Evolutionary conservation across 2,113 vertebrate species (phyloP).

Genomic region (Silurus asotus): DNA sequence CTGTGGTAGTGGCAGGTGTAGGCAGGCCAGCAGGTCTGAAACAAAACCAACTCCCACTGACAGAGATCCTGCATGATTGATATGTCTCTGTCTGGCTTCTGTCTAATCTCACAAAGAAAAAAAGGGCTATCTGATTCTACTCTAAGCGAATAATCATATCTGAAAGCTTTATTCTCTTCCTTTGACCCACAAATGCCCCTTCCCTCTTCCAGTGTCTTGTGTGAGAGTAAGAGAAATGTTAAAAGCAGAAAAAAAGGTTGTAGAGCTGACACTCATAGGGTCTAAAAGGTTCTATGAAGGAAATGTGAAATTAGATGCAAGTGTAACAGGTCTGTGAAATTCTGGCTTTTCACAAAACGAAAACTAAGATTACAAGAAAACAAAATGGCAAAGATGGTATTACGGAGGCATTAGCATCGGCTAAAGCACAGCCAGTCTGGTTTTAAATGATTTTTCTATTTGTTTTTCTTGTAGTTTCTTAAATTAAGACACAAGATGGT

Average conservation of each 20-base stretch:
- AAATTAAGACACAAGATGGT: conserved; percentile 16
- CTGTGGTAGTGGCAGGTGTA: conserved; percentile 29
- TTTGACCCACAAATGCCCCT: conserved; percentile 35
- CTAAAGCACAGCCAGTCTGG: not conserved
- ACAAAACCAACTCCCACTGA: conserved; percentile 36
- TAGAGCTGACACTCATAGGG: conserved; percentile 33
- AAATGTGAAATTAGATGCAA: conserved; percentile 39
- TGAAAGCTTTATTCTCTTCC: conserved; percentile 26
- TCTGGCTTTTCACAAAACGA: conserved; percentile 11
- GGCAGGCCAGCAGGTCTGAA: conserved; percentile 36
- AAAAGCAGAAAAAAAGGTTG: not conserved
- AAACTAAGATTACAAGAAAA: conserved; percentile 40
- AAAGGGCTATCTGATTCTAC: conserved; percentile 11
- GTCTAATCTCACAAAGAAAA: not conserved
- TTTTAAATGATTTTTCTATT: not conserved
- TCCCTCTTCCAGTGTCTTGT: not conserved
- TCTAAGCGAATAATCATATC: conserved; percentile 26
- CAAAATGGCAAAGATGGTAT: conserved; percentile 27
- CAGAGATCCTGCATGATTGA: conserved; percentile 27
- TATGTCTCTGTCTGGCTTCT: conserved; percentile 6
- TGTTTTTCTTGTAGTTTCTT: not conserved
- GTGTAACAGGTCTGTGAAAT: conserved; percentile 38
- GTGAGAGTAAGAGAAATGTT: conserved; percentile 32
- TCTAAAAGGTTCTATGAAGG: conserved; percentile 10
- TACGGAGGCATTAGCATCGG: not conserved